Conservation (phyloP, 2,113 vertebrate species). For the Syrmaticus mikado region DNA sequence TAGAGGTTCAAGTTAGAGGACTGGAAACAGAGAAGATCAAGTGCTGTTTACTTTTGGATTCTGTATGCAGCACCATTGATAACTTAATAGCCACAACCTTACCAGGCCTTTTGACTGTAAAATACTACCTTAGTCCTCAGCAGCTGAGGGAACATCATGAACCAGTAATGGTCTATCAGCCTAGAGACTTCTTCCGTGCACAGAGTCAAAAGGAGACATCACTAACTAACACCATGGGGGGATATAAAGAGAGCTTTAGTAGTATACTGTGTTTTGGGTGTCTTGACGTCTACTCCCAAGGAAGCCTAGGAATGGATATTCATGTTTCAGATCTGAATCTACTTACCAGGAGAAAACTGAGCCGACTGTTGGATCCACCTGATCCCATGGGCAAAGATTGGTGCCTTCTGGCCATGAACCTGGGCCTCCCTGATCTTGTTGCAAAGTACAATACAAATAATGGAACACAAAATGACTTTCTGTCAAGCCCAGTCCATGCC, state of each 20-base stretch:
- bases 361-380: constrained; percentile 93
- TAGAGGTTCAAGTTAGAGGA: constrained; percentile 94
- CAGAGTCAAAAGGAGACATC: constrained; percentile 90
- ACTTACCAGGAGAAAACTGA: constrained; percentile 90
- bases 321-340: constrained; percentile 89
- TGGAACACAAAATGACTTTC: constrained; percentile 76
- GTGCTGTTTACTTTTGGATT: constrained; percentile 93
- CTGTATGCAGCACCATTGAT: constrained; percentile 92
- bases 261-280: constrained; percentile 94
- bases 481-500: constrained; percentile 89
- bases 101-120: constrained; percentile 90
- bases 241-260: constrained; percentile 95
- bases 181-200: constrained; percentile 94
- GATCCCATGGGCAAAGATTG: constrained; percentile 98
- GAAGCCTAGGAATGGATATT: constrained; percentile 88
- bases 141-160: constrained; percentile 94
- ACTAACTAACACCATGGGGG: constrained; percentile 95
- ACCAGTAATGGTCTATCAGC: constrained; percentile 97
- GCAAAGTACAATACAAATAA: constrained; percentile 89
- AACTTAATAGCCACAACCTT: constrained; percentile 91
- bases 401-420: constrained; percentile 98
- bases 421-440: constrained; percentile 93
- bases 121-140: constrained; percentile 96
- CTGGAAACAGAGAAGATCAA: constrained; percentile 88
- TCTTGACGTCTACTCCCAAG: constrained; percentile 90